Base-by-base conservation (phyloP, 2,888 invertebrate species). In the Phengaris alcon region DNA sequence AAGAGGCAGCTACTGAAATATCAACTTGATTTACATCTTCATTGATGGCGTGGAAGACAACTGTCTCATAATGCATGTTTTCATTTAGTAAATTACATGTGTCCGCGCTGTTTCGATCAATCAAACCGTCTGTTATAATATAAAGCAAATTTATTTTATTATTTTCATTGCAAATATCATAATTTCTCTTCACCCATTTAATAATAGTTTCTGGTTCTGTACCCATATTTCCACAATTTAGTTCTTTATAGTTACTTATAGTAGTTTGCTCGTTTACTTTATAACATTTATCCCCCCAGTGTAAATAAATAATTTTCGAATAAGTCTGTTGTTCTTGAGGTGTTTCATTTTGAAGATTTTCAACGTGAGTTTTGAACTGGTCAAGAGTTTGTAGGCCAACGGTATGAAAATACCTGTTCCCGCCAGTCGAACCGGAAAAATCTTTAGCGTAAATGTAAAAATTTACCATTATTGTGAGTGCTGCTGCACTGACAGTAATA, bases 91-190 rank as follows among this genome's bases (percentile, higher is more conserved):
- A 2, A 0, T 82, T 79, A 78, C 84, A 84, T 73, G 2, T 15
- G 0, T 75, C 0, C 69, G 64, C 57, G 75, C 78, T 78, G 0
- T 2, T 0, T 1, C 3, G 0, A 13, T 35, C 9, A 15, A 84
- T 83, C 70, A 79, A 10, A 15, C 84, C 85, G 75, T 85, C 83
- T 1, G 85, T 85, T 15, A 85, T 78, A 8, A 85, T 82, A 68
- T 84, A 84, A 35, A 85, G 54, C 68, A 84, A 79, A 48, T 81
- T 80, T 15, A 84, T 83, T 77, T 80, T 79, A 73, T 78, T 54
- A 54, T 78, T 77, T 48, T 79, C 74, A 68, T 44, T 15, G 74
- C n/a, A 6, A 1, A 79, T 76, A 75, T 76, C 10, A 57, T 35
- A 22, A 3, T 75, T 69, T 69, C 48, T 35, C 44, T 55, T 55